phyloP scores from a whole-genome alignment of 1,140 invertebrate genomes.

The Caenorhabditis latens region DNA sequence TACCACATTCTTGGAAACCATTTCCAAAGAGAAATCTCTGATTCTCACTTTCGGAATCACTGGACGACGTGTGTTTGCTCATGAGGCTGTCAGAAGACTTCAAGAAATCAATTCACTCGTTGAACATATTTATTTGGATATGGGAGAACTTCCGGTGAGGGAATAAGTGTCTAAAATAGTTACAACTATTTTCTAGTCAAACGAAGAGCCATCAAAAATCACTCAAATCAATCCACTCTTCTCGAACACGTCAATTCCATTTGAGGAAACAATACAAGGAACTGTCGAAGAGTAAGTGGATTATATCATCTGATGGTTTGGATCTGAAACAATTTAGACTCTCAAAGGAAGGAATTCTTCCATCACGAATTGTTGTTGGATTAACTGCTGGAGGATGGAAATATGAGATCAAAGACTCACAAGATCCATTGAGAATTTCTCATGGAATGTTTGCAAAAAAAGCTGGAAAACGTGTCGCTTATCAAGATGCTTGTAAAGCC shows the following conservation, averaged over 20 bases:
- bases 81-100: conserved; percentile 8
- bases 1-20: neutral
- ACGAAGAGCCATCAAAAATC: conserved; percentile 2
- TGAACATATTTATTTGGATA: conserved; percentile 45
- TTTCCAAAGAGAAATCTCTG: neutral
- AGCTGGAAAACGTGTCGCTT: neutral
- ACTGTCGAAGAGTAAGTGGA: conserved; percentile 23
- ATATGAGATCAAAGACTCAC: conserved; percentile 19
- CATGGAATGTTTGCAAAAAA: neutral
- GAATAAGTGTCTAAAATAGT: neutral
- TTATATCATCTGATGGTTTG: neutral
- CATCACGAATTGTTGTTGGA: conserved; percentile 15
- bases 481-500: conserved; percentile 32
- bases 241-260: neutral
- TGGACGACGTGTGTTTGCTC: conserved; percentile 10
- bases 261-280: conserved; percentile 39
- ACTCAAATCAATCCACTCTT: conserved; percentile 13
- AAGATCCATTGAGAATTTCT: conserved; percentile 33
- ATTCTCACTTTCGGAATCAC: neutral
- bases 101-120: conserved; percentile 11
- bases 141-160: conserved; percentile 24
- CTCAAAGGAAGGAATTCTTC: conserved; percentile 29
- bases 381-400: conserved; percentile 29
- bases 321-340: neutral
- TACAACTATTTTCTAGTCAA: neutral